These are phyloP conservation scores for Zygaena filipendulae DNA, from an alignment of 2,888 invertebrate species.

Conservation along the genomic window DNA sequence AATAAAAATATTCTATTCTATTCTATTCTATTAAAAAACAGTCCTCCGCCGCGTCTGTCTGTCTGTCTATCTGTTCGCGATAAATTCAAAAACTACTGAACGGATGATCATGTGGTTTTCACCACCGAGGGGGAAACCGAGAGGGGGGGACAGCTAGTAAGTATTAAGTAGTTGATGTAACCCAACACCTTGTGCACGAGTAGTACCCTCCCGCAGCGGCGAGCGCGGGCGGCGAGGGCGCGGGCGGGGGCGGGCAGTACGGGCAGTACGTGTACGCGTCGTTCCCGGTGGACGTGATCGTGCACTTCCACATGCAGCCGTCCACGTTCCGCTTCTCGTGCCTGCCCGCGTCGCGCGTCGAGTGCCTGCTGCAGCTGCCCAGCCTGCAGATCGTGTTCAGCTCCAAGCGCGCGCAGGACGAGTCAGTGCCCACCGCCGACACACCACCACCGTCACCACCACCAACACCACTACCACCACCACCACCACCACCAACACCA, in stretches of 20 bases:
- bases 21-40: too few relatives aligned
- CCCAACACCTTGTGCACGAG: too few relatives aligned
- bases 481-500: too few relatives aligned
- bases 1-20: too few relatives aligned
- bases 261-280: slow-evolving; percentile 90
- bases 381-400: slow-evolving; percentile 98
- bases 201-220: too few relatives aligned
- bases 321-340: slow-evolving; percentile 97
- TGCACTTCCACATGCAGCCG: slow-evolving; percentile 98
- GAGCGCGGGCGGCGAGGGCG: slow-evolving; percentile 40
- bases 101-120: too few relatives aligned
- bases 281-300: slow-evolving; percentile 98
- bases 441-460: not conserved
- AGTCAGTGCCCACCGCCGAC: slow-evolving; percentile 45
- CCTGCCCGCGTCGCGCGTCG: slow-evolving; percentile 93
- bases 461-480: not conserved
- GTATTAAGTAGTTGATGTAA: too few relatives aligned
- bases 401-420: slow-evolving; percentile 87
- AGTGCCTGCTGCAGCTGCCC: slow-evolving; percentile 95
- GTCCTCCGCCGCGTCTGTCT: too few relatives aligned
- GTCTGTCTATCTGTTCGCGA: too few relatives aligned
- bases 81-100: too few relatives aligned
- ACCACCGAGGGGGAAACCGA: too few relatives aligned
- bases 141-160: too few relatives aligned
- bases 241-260: slow-evolving; percentile 52